phyloP scores from a whole-genome alignment of 2,113 vertebrate species.

The Odocoileus hemionus region DNA sequence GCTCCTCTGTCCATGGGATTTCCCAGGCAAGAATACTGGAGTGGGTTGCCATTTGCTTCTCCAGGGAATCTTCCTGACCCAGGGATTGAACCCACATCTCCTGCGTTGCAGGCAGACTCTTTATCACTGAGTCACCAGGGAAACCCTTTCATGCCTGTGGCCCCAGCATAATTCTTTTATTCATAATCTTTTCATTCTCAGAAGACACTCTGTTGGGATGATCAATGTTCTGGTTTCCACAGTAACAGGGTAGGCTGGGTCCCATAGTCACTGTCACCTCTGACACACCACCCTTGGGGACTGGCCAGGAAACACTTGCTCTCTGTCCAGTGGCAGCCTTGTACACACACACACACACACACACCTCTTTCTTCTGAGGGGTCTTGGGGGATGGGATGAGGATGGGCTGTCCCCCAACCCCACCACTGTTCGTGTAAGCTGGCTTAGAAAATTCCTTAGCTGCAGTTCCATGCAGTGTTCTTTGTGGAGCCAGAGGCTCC shows the following conservation, averaged over 20 bases:
- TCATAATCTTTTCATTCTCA: background rate
- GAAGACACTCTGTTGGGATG: background rate
- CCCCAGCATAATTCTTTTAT: background rate
- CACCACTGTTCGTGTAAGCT: accelerated
- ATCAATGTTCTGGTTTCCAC: conserved; percentile 3
- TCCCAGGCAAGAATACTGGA: background rate
- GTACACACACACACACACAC: background rate
- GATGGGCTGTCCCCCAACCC: background rate
- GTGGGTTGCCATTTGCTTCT: background rate
- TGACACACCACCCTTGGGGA: background rate
- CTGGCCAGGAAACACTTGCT: background rate
- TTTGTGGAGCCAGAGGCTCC: background rate
- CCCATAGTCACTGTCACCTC: background rate
- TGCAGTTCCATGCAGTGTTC: accelerated
- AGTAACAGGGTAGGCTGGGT: background rate
- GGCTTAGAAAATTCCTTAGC: background rate
- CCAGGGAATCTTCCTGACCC: background rate
- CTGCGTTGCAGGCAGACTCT: background rate
- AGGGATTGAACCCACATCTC: background rate
- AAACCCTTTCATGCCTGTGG: background rate
- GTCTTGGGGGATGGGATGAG: background rate
- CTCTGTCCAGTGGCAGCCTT: background rate
- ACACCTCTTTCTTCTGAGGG: background rate
- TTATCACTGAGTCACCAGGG: background rate
- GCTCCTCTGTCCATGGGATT: background rate